Base-by-base conservation (phyloP, 2,888 invertebrate species). In the Chironomus tentans region DNA sequence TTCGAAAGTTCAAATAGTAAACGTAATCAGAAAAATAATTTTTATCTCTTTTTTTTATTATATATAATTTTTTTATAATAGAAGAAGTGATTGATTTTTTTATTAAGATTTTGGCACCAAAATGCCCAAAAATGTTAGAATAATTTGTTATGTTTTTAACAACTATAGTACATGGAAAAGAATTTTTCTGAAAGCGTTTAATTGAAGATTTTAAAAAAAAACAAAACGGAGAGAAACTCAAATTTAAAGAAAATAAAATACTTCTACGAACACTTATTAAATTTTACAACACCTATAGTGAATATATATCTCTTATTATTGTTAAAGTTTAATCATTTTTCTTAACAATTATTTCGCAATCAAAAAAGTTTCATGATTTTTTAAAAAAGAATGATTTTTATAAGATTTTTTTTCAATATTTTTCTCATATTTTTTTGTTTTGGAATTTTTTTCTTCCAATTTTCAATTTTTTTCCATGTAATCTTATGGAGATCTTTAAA, bases 401-500 rank as follows among this genome's bases (percentile, higher is more conserved):
- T 15, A 38, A 38, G 38, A 38, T 56, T 56, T n/a, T 50, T 13
- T 15, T 56, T 56, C 56, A 56, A 56, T 56, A 15, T 56, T 56
- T 56, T 56, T 56, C n/a, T 62, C 62, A 62, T 21, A 22, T 21
- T 62, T 65, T 65, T 65, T 24, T 21, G 22, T 65, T 65, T 21
- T 65, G 10, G 65, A 65, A 65, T 24, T 24, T 2, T 24, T 62
- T 62, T 22, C 22, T 65, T 65, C 21, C 65, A 24, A 18, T 56
- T 56, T 56, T n/a, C 56, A 18, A 38, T 56, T 62, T 62, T 62
- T 62, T 62, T 21, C 22, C 65, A 65, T 65, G 65, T 65, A 65
- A 65, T 7, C 7, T 65, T 71, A 47, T 71, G 71, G 71, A 71
- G 71, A 71, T 71, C 71, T 50, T 56, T 71, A 24, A 47, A 65